Percentiles rank a stretch among this genome's conserved stretches.
Conservation (phyloP, 1,140 invertebrate species). For the Gerris buenoi region DNA sequence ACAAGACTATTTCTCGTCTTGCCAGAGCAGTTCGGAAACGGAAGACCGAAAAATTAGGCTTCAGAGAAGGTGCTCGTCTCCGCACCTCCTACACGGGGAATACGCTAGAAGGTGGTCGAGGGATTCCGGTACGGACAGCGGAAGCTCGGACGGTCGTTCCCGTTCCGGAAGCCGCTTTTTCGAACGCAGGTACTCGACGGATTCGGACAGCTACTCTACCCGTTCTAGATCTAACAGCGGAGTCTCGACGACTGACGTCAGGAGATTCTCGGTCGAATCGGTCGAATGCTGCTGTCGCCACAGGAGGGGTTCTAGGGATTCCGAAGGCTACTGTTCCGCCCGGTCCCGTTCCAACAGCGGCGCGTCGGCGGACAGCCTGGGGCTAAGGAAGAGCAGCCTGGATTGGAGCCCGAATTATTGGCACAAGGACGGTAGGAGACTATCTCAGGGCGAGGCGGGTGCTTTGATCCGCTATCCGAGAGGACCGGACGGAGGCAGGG, state of each 20-base stretch:
- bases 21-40: conserved; percentile 47
- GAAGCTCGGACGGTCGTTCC: conserved; percentile 41
- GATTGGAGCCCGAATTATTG: conserved; percentile 14
- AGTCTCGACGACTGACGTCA: conserved; percentile 27
- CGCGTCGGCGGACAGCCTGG: conserved; percentile 14
- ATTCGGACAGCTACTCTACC: conserved; percentile 31
- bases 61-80: conserved; percentile 39
- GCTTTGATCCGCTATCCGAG: conserved; percentile 49
- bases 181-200: conserved; percentile 31
- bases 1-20: conserved; percentile 37
- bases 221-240: conserved; percentile 32
- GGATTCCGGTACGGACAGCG: conserved; percentile 37
- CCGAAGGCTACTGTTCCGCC: conserved; percentile 30
- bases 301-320: conserved; percentile 24
- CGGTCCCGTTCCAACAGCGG: conserved; percentile 38
- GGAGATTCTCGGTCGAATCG: conserved; percentile 25
- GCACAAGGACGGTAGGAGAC: conserved; percentile 1
- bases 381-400: conserved; percentile 13
- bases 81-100: conserved; percentile 32
- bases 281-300: conserved; percentile 23
- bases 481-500: conserved; percentile 68
- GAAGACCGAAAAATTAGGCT: conserved; percentile 37
- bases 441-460: conserved; percentile 2
- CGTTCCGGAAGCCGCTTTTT: conserved; percentile 34
- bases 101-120: conserved; percentile 39